A percentile compares a stretch with the other conserved stretches of the same genome.
Conservation (phyloP, 2,797 vertebrate species). For the Lophotriccus pileatus region DNA sequence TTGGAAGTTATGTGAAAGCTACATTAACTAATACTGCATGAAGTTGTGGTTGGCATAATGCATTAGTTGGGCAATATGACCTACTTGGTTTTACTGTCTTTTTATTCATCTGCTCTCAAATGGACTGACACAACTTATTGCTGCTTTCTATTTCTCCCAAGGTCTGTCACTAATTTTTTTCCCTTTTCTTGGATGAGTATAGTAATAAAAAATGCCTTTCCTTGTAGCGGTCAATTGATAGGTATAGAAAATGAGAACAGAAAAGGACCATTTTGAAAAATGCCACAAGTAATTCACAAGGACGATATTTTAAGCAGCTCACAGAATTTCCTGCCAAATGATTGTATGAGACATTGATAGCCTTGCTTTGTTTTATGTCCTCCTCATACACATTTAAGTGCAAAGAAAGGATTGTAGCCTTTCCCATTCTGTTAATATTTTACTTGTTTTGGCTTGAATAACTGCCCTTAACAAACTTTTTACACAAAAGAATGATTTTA, state of each 20-base stretch:
- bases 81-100: conserved; percentile 3
- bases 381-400: neutral
- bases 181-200: neutral
- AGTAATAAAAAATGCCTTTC: conserved; percentile 22
- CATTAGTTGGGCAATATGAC: neutral
- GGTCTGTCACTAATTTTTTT: neutral
- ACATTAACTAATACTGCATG: neutral
- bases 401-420: neutral
- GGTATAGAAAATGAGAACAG: conserved; percentile 25
- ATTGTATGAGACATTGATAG: neutral
- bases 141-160: conserved; percentile 19
- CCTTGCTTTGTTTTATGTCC: conserved; percentile 4
- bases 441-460: neutral
- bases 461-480: neutral
- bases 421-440: neutral
- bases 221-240: conserved; percentile 1
- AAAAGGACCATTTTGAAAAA: conserved; percentile 45
- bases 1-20: neutral
- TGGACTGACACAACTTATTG: neutral
- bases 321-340: neutral
- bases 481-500: neutral
- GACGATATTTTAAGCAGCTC: conserved; percentile 4
- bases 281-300: conserved; percentile 30
- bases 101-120: conserved; percentile 28
- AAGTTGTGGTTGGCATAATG: neutral